phyloP scores from a whole-genome alignment of 2,113 vertebrate species.

The Pica pica region DNA sequence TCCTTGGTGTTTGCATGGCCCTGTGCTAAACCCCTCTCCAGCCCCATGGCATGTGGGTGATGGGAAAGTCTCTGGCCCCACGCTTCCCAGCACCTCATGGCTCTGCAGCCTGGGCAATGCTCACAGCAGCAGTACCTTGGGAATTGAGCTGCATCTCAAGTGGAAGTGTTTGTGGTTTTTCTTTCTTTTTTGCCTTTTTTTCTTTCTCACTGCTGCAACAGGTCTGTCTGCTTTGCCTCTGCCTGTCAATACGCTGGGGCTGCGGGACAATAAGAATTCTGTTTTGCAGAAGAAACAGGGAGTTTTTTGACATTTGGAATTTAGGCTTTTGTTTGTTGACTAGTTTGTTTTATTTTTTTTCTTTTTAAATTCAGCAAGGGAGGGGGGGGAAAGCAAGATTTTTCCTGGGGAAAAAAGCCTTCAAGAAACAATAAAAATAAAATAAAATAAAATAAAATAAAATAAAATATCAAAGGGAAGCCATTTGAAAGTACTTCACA shows the following conservation, averaged over 20 bases:
- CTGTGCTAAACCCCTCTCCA: neutral
- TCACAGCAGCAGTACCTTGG: neutral
- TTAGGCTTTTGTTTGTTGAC: neutral
- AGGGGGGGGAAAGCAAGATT: neutral
- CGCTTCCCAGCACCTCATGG: fast-evolving
- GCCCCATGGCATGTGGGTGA: fast-evolving
- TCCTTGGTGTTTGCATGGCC: neutral
- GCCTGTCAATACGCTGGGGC: conserved; percentile 10
- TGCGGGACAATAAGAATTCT: conserved; percentile 13
- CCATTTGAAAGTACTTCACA: neutral
- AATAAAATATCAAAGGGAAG: neutral
- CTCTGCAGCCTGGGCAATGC: fast-evolving
- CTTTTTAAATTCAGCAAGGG: neutral
- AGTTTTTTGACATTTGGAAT: conserved; percentile 17
- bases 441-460: neutral
- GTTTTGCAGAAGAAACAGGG: neutral
- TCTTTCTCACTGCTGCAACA: neutral
- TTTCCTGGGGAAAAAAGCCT: neutral
- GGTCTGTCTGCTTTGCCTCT: conserved; percentile 42
- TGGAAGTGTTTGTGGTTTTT: neutral
- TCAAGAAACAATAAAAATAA: neutral
- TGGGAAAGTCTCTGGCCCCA: neutral
- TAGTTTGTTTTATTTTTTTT: neutral
- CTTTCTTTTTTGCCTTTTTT: neutral
- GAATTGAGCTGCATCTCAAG: neutral